Evolutionary conservation across 2,888 invertebrate genomes (phyloP), one percentile per base, ranked within the genome.

Genomic region (Nebria salina): DNA sequence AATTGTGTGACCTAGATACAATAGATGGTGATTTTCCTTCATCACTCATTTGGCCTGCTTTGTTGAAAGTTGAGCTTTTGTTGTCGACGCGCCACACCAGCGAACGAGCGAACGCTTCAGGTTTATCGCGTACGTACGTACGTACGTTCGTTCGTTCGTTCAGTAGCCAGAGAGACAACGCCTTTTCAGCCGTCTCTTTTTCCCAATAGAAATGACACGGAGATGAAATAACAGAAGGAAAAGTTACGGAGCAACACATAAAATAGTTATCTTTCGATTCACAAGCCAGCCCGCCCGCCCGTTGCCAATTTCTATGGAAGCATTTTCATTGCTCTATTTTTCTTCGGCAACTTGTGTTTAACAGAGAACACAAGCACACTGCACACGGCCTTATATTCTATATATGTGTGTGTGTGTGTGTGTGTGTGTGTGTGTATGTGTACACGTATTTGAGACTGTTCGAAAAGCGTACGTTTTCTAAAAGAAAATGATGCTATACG

Each of bases 241-340:
- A 81, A 81, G 81, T 81, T 81, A 25, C 72, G 65, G 54, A 72
- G 73, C 76, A 76, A 81, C 81, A 54, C 54, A 81, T 81, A 81
- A 81, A 81, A 81, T 81, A 81, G 81, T 81, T 81, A 81, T 81
- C 81, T 81, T 83, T 78, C 82, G 82, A 84, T 84, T 84, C 83
- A 84, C 76, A 77, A 76, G 82, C 82, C 75, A 76, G 34, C 34
- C 34, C 34, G 34, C 34, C 34, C 34, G 34, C 34, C 34, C 34
- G 34, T 34, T 82, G 84, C 83, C 83, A 83, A 85, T 85, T 86
- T 86, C 85, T 85, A 85, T 84, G 83, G 84, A 83, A 83, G 78
- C 83, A 83, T 83, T 83, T 84, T 85, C 85, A 83, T 82, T 84
- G 83, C 84, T 85, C 85, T 85, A 84, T 85, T 86, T 86, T 85